Evolutionary conservation across 2,113 vertebrate species (phyloP).

Genomic region (Anser brachyrhynchus): DNA sequence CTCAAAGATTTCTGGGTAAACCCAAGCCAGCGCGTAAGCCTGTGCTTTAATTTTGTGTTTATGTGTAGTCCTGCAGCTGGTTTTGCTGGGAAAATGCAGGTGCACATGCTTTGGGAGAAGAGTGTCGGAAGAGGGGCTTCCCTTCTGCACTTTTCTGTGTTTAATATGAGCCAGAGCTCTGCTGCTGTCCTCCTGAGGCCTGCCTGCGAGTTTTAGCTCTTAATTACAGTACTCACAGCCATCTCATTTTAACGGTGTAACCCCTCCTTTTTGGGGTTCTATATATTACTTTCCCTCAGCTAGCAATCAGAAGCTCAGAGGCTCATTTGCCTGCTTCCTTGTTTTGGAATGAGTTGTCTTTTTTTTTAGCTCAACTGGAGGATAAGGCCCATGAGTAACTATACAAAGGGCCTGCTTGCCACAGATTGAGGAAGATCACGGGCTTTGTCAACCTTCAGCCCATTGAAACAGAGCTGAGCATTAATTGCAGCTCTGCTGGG

Average conservation of each 20-base stretch:
- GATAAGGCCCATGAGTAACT: not conserved
- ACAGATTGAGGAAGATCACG: not conserved
- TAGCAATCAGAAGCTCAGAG: not conserved
- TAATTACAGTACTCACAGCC: not conserved
- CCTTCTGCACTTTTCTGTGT: not conserved
- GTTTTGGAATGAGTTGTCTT: not conserved
- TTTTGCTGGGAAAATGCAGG: not conserved
- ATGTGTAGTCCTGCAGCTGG: not conserved
- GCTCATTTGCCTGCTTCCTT: slow-evolving; percentile 40
- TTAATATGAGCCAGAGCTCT: not conserved
- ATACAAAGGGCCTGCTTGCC: slow-evolving; percentile 25
- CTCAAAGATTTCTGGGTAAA: not conserved
- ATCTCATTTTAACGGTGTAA: not conserved
- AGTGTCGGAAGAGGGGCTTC: not conserved
- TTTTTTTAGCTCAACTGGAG: slow-evolving; percentile 9
- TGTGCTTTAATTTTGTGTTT: not conserved
- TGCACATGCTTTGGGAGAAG: not conserved
- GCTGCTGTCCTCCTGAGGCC: not conserved
- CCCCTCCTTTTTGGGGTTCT: not conserved
- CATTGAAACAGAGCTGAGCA: not conserved
- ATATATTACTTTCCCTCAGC: not conserved
- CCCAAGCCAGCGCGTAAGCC: not conserved
- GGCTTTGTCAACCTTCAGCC: slow-evolving; percentile 12
- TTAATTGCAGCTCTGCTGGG: not conserved
- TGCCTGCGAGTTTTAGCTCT: not conserved